Conservation (phyloP, 1,140 invertebrate genomes). For the Drosophila pseudoananassae region DNA sequence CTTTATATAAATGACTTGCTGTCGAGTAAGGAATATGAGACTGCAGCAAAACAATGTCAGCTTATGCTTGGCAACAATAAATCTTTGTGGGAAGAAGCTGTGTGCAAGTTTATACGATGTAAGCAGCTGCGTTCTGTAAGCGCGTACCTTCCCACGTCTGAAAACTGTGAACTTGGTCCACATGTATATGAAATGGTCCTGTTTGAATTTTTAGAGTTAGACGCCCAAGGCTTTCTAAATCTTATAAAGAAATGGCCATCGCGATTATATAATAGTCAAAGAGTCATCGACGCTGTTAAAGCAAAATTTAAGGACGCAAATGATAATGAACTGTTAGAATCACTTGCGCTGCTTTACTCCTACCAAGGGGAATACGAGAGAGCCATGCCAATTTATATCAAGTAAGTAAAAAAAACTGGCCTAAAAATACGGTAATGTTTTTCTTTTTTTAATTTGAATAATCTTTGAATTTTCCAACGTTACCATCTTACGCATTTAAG, state of each 20-base stretch:
- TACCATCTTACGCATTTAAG: too few species aligned
- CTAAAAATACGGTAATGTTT: too few species aligned
- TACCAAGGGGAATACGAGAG: conserved; percentile 96
- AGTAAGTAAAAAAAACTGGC: conserved; percentile 85
- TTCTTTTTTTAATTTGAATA: too few species aligned
- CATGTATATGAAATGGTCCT: conserved; percentile 98
- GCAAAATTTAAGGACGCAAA: conserved; percentile 90
- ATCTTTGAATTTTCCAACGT: too few species aligned
- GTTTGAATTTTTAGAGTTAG: conserved; percentile 95
- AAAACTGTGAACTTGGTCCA: conserved; percentile 89
- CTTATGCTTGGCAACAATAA: conserved; percentile 92
- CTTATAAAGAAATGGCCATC: conserved; percentile 95
- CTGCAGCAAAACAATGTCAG: conserved; percentile 94
- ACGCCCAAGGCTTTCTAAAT: conserved; percentile 92
- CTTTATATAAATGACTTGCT: conserved; percentile 94
- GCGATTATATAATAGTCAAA: conserved; percentile 93
- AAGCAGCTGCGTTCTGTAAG: conserved; percentile 94
- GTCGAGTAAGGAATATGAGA: conserved; percentile 89
- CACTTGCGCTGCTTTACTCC: conserved; percentile 95
- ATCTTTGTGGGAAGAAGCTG: conserved; percentile 96
- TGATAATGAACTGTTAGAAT: conserved; percentile 91
- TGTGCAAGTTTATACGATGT: conserved; percentile 94
- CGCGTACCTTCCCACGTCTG: conserved; percentile 90
- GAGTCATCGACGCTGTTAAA: conserved; percentile 93
- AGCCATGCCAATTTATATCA: conserved; percentile 96